Base-by-base conservation (phyloP, 2,888 invertebrate species). In the Nymphalis polychloros region DNA sequence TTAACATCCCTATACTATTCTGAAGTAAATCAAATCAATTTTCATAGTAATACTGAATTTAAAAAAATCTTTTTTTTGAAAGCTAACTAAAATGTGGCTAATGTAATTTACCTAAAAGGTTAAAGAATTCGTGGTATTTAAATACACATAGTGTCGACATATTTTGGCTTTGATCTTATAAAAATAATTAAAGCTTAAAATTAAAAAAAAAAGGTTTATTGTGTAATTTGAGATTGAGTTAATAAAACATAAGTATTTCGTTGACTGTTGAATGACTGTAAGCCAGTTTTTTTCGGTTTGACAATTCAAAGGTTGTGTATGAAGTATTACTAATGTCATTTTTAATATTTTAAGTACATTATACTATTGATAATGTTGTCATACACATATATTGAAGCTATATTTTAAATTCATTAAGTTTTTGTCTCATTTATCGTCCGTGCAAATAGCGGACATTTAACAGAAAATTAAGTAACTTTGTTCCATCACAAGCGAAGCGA, bases 401-500 rank as follows among this genome's bases (percentile, higher is more conserved):
- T 50, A 8, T 50, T 10, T 50, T 50, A 20, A 20, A 50, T 20
- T 20, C 20, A n/a, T 50, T 19, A 3, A 50, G 10, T 19, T 19
- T 50, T 50, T 50, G 8, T 50, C 20, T 50, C 50, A 50, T 41
- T 41, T 13, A 41, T 41, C 8, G 19, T 50, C 19, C 1, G 27
- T 17, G 27, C 17, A 27, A 55, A 27, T 55, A 55, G 27, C 7
- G 17, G 13, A 27, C 19, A 57, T 65, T 59, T 61, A 63, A 60
- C 49, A 50, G 65, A 62, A 57, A 65, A 63, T 67, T 62, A 67
- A 73, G 72, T 68, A 75, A 71, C 65, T 73, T 76, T 64, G 70
- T 59, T 71, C 75, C 78, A 81, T 81, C 76, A 81, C 74, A 73
- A 69, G 73, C 76, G 76, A 69, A 75, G 71, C 62, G 66, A 61